Conservation (phyloP, 2,888 invertebrate species). For the Callyntrura sp. region DNA sequence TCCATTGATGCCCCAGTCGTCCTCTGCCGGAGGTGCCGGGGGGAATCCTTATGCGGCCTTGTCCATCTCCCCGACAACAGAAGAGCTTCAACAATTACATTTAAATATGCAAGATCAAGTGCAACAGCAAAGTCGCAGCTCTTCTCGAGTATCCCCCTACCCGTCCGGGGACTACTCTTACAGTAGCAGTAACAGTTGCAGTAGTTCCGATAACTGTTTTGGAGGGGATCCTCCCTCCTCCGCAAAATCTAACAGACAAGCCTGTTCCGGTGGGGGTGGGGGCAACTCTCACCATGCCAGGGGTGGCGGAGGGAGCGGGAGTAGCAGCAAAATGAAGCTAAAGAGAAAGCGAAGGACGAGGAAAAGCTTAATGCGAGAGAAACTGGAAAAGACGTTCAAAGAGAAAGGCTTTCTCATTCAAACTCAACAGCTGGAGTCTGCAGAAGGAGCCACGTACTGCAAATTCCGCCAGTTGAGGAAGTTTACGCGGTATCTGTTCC, state of each 20-base stretch:
- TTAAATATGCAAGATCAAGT: constrained; percentile 41
- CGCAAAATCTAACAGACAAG: background rate
- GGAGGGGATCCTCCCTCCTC: constrained; percentile 31
- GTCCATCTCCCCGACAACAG: constrained; percentile 65
- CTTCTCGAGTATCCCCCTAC: constrained; percentile 85
- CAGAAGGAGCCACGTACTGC: constrained; percentile 97
- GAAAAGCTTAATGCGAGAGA: constrained; percentile 94
- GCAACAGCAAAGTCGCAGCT: background rate
- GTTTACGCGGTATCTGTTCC: constrained; percentile 95
- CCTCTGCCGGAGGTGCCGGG: constrained; percentile 66
- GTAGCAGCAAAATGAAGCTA: constrained; percentile 85
- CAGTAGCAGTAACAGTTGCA: constrained; percentile 85
- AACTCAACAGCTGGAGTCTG: constrained; percentile 96
- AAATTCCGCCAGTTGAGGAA: constrained; percentile 96
- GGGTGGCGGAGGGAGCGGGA: constrained; percentile 9
- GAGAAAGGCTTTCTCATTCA: constrained; percentile 97
- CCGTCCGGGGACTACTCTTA: constrained; percentile 86
- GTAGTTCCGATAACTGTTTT: constrained; percentile 85
- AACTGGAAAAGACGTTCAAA: constrained; percentile 95
- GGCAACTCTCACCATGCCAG: background rate
- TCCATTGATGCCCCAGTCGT: constrained; percentile 41
- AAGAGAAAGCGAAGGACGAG: constrained; percentile 91
- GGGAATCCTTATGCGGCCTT: constrained; percentile 60
- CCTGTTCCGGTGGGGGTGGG: background rate
- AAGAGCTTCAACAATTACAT: constrained; percentile 67